Conservation (phyloP, 2,797 vertebrate species). For the Orestias chungarensis region DNA sequence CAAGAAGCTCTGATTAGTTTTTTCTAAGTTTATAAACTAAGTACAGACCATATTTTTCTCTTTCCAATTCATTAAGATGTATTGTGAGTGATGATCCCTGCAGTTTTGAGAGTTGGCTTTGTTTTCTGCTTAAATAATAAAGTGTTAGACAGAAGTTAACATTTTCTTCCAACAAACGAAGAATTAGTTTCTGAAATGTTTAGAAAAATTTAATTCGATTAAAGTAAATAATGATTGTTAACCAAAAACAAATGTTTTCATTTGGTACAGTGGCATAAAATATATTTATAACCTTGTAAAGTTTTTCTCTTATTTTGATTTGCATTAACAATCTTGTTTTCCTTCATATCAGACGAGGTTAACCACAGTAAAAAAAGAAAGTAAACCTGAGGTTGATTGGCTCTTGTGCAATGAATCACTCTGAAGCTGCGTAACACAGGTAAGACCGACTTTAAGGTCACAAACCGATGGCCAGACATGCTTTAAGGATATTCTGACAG, state of each 20-base stretch:
- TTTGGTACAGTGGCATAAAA: background rate
- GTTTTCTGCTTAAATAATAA: background rate
- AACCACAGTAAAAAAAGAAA: background rate
- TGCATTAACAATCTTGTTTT: background rate
- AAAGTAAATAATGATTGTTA: background rate
- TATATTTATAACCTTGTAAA: background rate
- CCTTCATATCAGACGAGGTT: background rate
- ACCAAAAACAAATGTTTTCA: background rate
- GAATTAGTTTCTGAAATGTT: background rate
- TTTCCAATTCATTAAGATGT: constrained; percentile 43
- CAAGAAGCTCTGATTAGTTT: constrained; percentile 53
- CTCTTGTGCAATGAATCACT: background rate
- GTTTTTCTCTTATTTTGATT: background rate
- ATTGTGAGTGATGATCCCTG: constrained; percentile 43
- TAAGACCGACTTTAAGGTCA: background rate
- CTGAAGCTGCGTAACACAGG: background rate
- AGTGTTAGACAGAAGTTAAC: background rate
- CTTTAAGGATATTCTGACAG: background rate
- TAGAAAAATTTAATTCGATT: background rate
- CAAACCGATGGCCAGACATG: background rate
- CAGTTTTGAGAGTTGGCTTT: constrained; percentile 9
- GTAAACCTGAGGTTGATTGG: background rate
- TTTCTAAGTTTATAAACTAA: constrained; percentile 45
- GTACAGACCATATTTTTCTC: constrained; percentile 15
- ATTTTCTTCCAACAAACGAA: background rate